phyloP scores from a whole-genome alignment of 2,113 vertebrate species.

The Chaetodon trifascialis region DNA sequence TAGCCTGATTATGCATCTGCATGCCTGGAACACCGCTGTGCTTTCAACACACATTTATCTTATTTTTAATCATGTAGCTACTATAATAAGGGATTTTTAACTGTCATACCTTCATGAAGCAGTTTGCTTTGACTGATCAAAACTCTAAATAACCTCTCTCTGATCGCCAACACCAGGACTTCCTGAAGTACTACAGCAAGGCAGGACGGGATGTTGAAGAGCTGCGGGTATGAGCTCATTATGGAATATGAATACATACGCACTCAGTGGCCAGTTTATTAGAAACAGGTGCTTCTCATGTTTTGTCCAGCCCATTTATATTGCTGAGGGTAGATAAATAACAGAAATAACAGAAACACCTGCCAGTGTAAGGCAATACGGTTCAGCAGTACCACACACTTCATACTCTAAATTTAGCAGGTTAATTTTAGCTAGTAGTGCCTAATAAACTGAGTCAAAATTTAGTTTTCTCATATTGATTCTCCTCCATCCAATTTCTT shows the following conservation, averaged over 20 bases:
- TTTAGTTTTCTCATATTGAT: background rate
- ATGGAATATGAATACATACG: background rate
- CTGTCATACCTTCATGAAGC: background rate
- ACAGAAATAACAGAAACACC: background rate
- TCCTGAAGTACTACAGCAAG: slow-evolving; percentile 90
- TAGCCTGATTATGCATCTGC: background rate
- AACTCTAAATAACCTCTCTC: slow-evolving; percentile 4
- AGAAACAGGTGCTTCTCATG: background rate
- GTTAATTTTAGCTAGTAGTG: background rate
- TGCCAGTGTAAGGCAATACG: background rate
- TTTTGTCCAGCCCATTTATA: background rate
- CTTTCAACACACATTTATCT: background rate
- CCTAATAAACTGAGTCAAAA: background rate
- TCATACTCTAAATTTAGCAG: too few relatives aligned
- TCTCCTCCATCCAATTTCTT: background rate
- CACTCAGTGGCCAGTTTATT: background rate
- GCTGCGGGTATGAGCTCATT: slow-evolving; percentile 82
- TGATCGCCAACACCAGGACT: slow-evolving; percentile 85
- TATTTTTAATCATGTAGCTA: background rate
- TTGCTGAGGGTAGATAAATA: background rate
- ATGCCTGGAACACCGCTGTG: background rate
- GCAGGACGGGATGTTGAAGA: slow-evolving; percentile 86
- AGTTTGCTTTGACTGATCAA: background rate
- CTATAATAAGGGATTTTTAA: too few relatives aligned
- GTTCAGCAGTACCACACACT: too few relatives aligned